These are phyloP conservation scores for Diloba caeruleocephala DNA, from an alignment of 2,888 invertebrate genomes.

Conservation along the genomic window DNA sequence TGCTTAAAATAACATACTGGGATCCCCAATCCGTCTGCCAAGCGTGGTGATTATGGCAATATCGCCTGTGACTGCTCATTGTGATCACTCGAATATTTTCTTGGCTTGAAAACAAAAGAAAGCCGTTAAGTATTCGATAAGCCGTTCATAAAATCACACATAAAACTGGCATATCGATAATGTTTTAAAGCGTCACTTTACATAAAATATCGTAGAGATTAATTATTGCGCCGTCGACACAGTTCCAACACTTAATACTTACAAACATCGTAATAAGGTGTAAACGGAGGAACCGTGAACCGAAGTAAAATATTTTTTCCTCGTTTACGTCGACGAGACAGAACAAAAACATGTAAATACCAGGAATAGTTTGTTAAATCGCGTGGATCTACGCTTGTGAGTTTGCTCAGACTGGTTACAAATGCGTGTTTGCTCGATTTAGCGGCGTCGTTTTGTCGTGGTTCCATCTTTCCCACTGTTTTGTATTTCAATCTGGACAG, in stretches of 20 bases:
- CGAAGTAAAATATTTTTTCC: constrained; percentile 3
- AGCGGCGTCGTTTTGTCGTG: too few relatives aligned
- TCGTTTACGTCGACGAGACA: neutral
- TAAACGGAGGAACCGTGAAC: neutral
- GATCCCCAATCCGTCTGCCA: too few relatives aligned
- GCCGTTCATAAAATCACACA: constrained; percentile 11
- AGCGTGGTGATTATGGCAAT: too few relatives aligned
- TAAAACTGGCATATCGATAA: constrained; percentile 26
- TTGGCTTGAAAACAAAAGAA: constrained; percentile 31
- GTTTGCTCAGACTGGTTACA: neutral
- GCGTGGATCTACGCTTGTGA: constrained; percentile 21
- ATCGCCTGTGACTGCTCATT: too few relatives aligned
- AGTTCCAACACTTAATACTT: constrained; percentile 5
- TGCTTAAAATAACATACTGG: too few relatives aligned
- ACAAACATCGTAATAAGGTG: constrained; percentile 1
- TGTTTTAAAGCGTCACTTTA: constrained; percentile 13
- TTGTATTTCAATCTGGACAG: too few relatives aligned
- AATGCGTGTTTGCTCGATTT: too few relatives aligned
- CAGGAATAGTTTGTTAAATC: constrained; percentile 6
- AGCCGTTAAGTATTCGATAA: constrained; percentile 19
- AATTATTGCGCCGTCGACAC: constrained; percentile 5
- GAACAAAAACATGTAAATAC: constrained; percentile 9
- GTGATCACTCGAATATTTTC: too few relatives aligned
- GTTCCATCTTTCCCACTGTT: too few relatives aligned
- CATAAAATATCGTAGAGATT: constrained; percentile 7